Conservation (phyloP, 1,140 invertebrate genomes). For the Acromyrmex charruanus region DNA sequence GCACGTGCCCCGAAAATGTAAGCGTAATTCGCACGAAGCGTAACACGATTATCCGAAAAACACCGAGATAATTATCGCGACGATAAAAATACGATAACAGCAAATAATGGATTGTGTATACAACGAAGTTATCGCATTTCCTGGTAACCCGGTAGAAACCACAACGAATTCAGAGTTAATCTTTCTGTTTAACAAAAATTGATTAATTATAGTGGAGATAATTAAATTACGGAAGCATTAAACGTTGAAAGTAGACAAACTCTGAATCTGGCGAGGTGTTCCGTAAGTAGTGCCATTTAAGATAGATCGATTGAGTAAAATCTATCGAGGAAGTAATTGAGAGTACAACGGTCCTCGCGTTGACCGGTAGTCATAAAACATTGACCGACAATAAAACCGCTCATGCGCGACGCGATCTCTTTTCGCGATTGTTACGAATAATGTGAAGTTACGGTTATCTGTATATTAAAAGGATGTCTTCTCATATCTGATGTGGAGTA, state of each 20-base stretch:
- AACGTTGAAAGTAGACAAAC: neutral
- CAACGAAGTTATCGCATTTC: conserved; percentile 11
- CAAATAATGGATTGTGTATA: neutral
- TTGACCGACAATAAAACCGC: neutral
- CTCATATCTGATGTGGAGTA: neutral
- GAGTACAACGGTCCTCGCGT: neutral
- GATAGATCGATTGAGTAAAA: conserved; percentile 30
- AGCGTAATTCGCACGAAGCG: conserved; percentile 27
- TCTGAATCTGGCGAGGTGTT: neutral
- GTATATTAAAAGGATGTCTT: neutral
- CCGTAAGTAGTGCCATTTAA: neutral
- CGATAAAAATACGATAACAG: conserved; percentile 10
- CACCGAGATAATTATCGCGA: neutral
- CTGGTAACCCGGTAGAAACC: neutral
- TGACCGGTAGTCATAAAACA: conserved; percentile 35
- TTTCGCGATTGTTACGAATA: conserved; percentile 15
- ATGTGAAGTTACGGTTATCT: conserved; percentile 13
- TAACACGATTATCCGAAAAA: neutral
- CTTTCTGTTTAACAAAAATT: neutral
- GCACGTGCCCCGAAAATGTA: conserved; percentile 47
- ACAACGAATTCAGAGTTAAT: neutral
- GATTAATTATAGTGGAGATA: conserved; percentile 15
- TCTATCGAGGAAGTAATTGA: conserved; percentile 7
- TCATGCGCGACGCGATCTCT: conserved; percentile 25
- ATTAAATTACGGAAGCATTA: conserved; percentile 12